These are phyloP conservation scores for Buceros bicornis DNA, from an alignment of 2,797 vertebrate genomes.

Conservation along the genomic window DNA sequence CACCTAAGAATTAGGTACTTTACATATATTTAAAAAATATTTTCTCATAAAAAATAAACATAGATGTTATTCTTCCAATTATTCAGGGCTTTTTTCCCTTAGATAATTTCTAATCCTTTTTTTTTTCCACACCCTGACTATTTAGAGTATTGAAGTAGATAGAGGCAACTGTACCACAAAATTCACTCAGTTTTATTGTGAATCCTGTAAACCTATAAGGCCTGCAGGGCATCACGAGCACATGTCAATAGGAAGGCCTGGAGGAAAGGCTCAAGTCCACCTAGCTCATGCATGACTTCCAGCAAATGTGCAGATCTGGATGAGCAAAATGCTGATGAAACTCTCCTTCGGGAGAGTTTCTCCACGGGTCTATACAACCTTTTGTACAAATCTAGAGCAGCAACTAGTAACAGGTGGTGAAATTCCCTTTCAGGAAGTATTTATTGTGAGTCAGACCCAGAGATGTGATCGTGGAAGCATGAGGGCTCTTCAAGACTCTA, in stretches of 20 bases:
- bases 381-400: neutral
- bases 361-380: neutral
- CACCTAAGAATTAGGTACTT: neutral
- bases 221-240: neutral
- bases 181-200: neutral
- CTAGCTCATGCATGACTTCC: neutral
- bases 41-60: neutral
- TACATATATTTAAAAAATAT: neutral
- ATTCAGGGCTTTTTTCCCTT: neutral
- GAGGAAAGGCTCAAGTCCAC: neutral
- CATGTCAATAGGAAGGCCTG: neutral
- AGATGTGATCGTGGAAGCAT: neutral
- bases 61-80: neutral
- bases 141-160: neutral
- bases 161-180: neutral
- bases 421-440: neutral
- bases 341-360: neutral
- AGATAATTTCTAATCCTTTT: neutral
- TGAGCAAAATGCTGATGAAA: neutral
- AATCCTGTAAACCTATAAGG: neutral
- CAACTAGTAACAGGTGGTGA: neutral
- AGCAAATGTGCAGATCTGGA: neutral
- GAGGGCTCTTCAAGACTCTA: neutral
- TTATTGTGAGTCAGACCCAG: neutral
- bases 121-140: neutral